Evolutionary conservation across 2,113 vertebrate genomes (phyloP).

Genomic region (Beaufortia kweichowensis): DNA sequence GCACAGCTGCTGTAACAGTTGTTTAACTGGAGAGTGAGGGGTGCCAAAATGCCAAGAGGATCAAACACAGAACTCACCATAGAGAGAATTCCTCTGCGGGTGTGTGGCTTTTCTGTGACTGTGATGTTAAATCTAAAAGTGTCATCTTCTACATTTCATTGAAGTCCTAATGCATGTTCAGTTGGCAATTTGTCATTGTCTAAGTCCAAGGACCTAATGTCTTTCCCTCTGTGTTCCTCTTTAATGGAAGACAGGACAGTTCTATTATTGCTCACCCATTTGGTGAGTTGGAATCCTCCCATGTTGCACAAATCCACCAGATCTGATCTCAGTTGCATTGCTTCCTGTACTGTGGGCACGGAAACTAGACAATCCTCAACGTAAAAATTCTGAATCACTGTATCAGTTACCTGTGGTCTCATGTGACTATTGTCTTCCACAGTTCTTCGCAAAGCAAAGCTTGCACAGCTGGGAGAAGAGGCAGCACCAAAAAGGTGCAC

Average conservation of each 20-base stretch:
- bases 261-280: conserved; percentile 42
- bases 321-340: background rate
- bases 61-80: conserved; percentile 30
- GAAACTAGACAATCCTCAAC: conserved; percentile 43
- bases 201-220: conserved; percentile 24
- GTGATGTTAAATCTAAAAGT: conserved; percentile 15
- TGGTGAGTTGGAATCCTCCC: conserved; percentile 38
- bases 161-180: conserved; percentile 27
- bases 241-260: background rate
- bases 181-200: conserved; percentile 13
- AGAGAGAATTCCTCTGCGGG: conserved; percentile 27
- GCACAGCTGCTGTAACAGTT: background rate
- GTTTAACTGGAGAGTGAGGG: conserved; percentile 11
- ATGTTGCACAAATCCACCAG: conserved; percentile 19
- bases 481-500: conserved; percentile 38
- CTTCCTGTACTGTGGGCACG: conserved; percentile 15
- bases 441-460: conserved; percentile 17
- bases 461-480: conserved; percentile 34
- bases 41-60: conserved; percentile 38
- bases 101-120: background rate
- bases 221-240: background rate
- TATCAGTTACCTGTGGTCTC: background rate
- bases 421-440: background rate
- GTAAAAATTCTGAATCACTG: conserved; percentile 38
- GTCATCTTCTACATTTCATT: conserved; percentile 26